Conservation (phyloP, 2,888 invertebrate species). For the Schizotus pectinicornis region DNA sequence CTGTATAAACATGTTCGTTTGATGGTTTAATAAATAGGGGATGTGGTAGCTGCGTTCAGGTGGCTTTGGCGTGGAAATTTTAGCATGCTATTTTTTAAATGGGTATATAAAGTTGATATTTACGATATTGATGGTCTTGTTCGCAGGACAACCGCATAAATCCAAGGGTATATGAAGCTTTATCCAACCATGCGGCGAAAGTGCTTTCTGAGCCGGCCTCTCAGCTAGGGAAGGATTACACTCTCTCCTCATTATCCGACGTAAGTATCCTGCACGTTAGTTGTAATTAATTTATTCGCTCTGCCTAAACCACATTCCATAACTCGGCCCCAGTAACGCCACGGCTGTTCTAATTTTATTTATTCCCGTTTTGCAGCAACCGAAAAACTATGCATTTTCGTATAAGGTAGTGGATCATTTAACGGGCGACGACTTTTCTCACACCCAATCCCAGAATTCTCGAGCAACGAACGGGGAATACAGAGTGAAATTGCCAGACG, state of each 20-base stretch:
- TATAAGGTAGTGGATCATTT: conserved; percentile 68
- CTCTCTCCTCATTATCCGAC: conserved; percentile 27
- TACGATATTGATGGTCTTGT: conserved; percentile 27
- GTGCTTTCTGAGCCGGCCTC: conserved; percentile 46
- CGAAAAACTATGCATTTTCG: conserved; percentile 68
- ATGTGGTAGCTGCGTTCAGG: too few species aligned
- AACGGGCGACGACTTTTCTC: conserved; percentile 73
- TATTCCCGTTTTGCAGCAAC: conserved; percentile 41
- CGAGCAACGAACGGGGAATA: conserved; percentile 72
- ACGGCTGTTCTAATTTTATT: conserved; percentile 1
- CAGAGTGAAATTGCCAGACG: conserved; percentile 71
- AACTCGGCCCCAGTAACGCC: conserved; percentile 13
- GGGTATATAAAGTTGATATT: conserved; percentile 7
- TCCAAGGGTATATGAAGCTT: conserved; percentile 46
- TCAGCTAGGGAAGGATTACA: conserved; percentile 34
- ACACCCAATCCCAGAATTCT: conserved; percentile 67
- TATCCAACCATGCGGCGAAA: conserved; percentile 48
- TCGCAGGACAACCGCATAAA: conserved; percentile 43
- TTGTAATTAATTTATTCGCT: conserved; percentile 26
- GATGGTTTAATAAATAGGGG: too few species aligned
- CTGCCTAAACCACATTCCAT: not conserved
- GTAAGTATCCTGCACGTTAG: conserved; percentile 22
- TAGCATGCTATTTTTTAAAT: not conserved
- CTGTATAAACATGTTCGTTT: too few species aligned
- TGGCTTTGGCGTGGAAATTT: not conserved